Conservation (phyloP, 2,797 vertebrate species). For the Platyrinchus mystaceus region DNA sequence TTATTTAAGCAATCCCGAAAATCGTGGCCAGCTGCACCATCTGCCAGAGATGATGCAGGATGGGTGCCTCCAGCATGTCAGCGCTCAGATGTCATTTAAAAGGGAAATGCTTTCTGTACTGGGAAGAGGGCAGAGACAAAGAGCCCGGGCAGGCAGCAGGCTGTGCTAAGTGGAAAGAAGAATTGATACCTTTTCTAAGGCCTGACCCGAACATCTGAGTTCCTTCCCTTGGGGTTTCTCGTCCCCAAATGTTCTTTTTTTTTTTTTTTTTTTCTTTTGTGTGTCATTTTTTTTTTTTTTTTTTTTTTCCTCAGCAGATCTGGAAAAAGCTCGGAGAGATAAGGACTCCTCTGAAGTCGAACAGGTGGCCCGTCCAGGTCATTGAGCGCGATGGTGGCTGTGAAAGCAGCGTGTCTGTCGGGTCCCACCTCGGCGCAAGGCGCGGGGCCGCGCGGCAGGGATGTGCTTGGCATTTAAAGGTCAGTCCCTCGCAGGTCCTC, state of each 20-base stretch:
- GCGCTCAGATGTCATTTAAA: conserved; percentile 69
- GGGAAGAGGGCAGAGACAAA: conserved; percentile 65
- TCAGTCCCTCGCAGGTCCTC: conserved; percentile 46
- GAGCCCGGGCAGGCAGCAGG: conserved; percentile 38
- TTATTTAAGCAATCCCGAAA: conserved; percentile 69
- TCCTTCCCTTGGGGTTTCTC: conserved; percentile 55
- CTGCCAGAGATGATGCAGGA: conserved; percentile 69
- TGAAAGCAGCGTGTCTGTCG: not conserved
- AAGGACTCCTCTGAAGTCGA: conserved; percentile 11
- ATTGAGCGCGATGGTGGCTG: not conserved
- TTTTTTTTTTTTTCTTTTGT: not conserved
- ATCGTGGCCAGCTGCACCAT: conserved; percentile 68
- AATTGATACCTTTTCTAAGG: conserved; percentile 68
- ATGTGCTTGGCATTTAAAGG: conserved; percentile 55
- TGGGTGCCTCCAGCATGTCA: conserved; percentile 71
- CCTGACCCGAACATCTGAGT: conserved; percentile 68
- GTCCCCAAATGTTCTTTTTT: conserved; percentile 25
- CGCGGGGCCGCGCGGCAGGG: accelerated
- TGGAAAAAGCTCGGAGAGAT: not conserved
- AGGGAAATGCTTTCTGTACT: conserved; percentile 64
- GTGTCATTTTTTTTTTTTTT: not conserved
- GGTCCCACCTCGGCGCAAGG: not conserved
- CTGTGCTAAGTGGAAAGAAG: conserved; percentile 68
- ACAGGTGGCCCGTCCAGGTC: conserved; percentile 50
- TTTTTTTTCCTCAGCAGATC: not conserved